These are phyloP conservation scores for Dufourea novaeangliae DNA, from an alignment of 1,140 invertebrate species.

Conservation along the genomic window DNA sequence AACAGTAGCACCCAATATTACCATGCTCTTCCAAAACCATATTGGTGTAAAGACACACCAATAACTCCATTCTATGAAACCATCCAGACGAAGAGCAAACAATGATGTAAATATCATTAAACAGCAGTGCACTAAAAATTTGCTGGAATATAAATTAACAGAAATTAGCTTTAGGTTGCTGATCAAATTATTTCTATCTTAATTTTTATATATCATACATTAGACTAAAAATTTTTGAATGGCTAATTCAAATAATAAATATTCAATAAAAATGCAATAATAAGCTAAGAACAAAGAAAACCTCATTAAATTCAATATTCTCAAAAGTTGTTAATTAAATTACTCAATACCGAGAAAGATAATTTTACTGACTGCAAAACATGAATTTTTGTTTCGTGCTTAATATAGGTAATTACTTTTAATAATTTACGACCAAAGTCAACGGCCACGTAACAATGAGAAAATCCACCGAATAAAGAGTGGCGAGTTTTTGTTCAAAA, in stretches of 20 bases:
- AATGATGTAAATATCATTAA: constrained; percentile 94
- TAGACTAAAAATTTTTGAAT: neutral
- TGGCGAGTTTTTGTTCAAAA: constrained; percentile 11
- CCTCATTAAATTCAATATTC: neutral
- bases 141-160: constrained; percentile 86
- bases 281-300: neutral
- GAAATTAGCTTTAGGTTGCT: neutral
- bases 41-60: constrained; percentile 97
- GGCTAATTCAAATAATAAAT: neutral
- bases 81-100: constrained; percentile 94
- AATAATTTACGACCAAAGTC: neutral
- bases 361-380: neutral
- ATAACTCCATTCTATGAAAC: constrained; percentile 94
- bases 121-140: constrained; percentile 97
- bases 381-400: neutral
- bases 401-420: neutral
- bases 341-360: neutral
- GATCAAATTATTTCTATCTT: neutral
- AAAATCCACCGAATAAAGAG: constrained; percentile 14
- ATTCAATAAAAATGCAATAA: neutral
- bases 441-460: neutral
- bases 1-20: constrained; percentile 92
- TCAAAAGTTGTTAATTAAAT: constrained; percentile 1
- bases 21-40: constrained; percentile 98
- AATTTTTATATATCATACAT: constrained; percentile 5